Evolutionary conservation across 2,888 invertebrate genomes (phyloP).

Genomic region (Agrochola litura): DNA sequence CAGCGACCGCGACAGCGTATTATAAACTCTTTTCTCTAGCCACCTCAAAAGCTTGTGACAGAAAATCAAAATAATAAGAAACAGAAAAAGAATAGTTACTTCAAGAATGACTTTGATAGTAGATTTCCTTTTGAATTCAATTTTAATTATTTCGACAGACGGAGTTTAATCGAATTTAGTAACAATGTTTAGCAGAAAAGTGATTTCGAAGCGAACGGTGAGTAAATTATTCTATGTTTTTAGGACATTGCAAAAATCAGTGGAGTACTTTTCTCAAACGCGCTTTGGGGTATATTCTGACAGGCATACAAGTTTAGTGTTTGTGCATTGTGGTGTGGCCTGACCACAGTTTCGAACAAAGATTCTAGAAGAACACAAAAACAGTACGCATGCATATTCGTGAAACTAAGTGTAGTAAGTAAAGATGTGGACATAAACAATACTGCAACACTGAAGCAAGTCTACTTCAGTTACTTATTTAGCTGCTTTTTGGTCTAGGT

Average conservation of each 20-base stretch:
- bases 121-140: constrained; percentile 57
- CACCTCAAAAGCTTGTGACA: constrained; percentile 39
- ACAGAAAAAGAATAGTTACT: constrained; percentile 67
- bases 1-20: background rate
- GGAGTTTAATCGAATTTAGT: constrained; percentile 56
- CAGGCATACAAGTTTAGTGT: no score
- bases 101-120: constrained; percentile 60
- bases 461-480: background rate
- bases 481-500: background rate
- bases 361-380: background rate
- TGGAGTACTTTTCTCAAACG: background rate
- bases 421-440: background rate
- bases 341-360: background rate
- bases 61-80: constrained; percentile 46
- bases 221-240: constrained; percentile 60
- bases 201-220: constrained; percentile 69
- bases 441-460: background rate
- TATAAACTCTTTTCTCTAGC: constrained; percentile 28
- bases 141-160: constrained; percentile 42
- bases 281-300: no score
- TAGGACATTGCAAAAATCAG: background rate
- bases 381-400: background rate
- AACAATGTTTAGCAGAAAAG: constrained; percentile 76
- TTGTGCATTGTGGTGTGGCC: background rate
- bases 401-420: background rate